Evolutionary conservation across 2,797 vertebrate genomes (phyloP), one percentile per base, ranked within the genome.

Genomic region (Masticophis lateralis): DNA sequence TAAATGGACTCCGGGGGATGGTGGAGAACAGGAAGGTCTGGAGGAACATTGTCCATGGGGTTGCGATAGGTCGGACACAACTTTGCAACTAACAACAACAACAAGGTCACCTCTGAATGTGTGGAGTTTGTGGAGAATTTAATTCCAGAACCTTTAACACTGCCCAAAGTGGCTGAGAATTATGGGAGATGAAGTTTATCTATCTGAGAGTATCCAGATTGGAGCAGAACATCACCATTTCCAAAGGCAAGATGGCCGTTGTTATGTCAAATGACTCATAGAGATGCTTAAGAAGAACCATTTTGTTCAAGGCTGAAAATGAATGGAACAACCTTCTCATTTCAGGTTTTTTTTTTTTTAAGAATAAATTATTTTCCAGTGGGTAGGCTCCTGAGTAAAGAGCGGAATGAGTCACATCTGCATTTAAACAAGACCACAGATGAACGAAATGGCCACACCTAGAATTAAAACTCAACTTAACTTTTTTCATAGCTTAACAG

Each of bases 371-470:
- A 91, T 86, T 93, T 91, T 93, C 90, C 87, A 93, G 87, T 47
- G 51, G 53, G 43, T 43, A 74, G 53, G 43, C 57, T 90, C 60
- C 92, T 87, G 43, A 61, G 63, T 28, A 61, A 91, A 93, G 86
- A 91, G 87, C 59, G 16, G 90, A 59, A 93, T 91, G 90, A 93
- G 66, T 91, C 93, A 89, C 93, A 63, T 89, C 89, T 60, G 87
- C 90, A 89, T 93, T 93, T 91, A 91, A 91, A 89, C 63, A 88
- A 83, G 92, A 88, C 93, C 57, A 27, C 90, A 89, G 9, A 16
- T 57, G 94, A 87, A 66, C 32, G 55, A 92, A 86, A 10, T 87
- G 89, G 60, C 69, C 83, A 25, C 4, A 59, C 9, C 1, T 27
- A 0, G 22, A 4, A 90, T 61, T 79, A 89, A 86, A 91, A 91